Evolutionary conservation across 35 echinoderm and acorn worm genomes (phyloP).

Genomic region (Diadema setosum): DNA sequence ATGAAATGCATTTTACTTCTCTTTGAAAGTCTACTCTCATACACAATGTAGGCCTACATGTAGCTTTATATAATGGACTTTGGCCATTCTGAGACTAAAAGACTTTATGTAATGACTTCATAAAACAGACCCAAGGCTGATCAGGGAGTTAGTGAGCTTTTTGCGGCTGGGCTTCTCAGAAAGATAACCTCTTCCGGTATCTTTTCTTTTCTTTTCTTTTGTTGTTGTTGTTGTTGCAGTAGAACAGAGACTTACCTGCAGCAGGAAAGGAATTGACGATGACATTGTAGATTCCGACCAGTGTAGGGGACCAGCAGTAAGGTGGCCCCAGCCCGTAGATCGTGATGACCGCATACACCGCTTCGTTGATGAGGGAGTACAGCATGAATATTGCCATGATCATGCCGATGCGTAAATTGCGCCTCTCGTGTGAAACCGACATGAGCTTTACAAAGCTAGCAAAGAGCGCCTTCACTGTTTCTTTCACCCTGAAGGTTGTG

Average conservation of each 20-base stretch:
- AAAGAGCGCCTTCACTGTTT: background rate
- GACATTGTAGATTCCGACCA: constrained; percentile 26
- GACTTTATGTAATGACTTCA: too few species aligned
- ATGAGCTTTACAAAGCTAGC: background rate
- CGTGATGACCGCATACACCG: constrained; percentile 3
- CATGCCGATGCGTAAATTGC: background rate
- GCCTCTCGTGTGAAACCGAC: background rate
- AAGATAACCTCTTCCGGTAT: too few species aligned
- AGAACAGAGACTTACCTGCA: background rate
- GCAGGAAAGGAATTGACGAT: constrained; percentile 29
- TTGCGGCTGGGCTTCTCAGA: too few species aligned
- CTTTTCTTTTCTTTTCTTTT: too few species aligned
- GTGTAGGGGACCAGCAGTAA: constrained; percentile 33
- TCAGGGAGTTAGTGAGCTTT: too few species aligned
- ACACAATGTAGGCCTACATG: too few species aligned
- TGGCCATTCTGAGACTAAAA: too few species aligned
- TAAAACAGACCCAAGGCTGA: too few species aligned
- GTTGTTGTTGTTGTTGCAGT: too few species aligned
- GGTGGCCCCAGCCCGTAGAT: constrained; percentile 47
- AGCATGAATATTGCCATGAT: background rate
- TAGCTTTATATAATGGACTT: too few species aligned
- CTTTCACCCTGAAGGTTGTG: background rate
- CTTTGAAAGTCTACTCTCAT: too few species aligned
- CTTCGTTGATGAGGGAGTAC: background rate
- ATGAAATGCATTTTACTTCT: too few species aligned